Conservation (phyloP, 2,888 invertebrate species). For the Leptinotarsa peninsularis region DNA sequence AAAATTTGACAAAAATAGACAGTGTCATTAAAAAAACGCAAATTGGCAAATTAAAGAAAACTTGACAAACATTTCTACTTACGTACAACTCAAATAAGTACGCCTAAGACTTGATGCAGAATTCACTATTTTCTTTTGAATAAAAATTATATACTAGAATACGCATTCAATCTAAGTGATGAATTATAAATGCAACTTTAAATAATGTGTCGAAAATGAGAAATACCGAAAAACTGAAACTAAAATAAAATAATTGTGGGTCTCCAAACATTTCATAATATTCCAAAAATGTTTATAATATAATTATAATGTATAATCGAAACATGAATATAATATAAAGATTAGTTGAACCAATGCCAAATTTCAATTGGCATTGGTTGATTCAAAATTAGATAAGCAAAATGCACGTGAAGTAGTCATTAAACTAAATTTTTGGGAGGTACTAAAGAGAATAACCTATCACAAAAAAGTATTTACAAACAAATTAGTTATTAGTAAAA, state of each 20-base stretch:
- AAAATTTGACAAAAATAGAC: constrained; percentile 38
- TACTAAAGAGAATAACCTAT: constrained; percentile 2
- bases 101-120: constrained; percentile 59
- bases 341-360: no score
- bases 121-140: constrained; percentile 51
- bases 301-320: no score
- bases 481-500: neutral
- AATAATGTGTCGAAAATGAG: constrained; percentile 42
- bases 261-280: no score
- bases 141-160: constrained; percentile 43
- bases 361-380: neutral
- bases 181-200: constrained; percentile 40
- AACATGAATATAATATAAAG: no score
- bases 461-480: neutral
- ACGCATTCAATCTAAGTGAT: constrained; percentile 53
- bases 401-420: neutral
- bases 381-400: neutral
- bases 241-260: no score
- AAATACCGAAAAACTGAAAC: neutral
- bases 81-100: constrained; percentile 58
- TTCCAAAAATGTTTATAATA: no score
- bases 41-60: constrained; percentile 59
- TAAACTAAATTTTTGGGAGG: neutral
- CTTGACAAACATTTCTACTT: constrained; percentile 57
- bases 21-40: constrained; percentile 53